Base-by-base conservation (phyloP, 2,797 vertebrate genomes). In the Microhierax caerulescens region DNA sequence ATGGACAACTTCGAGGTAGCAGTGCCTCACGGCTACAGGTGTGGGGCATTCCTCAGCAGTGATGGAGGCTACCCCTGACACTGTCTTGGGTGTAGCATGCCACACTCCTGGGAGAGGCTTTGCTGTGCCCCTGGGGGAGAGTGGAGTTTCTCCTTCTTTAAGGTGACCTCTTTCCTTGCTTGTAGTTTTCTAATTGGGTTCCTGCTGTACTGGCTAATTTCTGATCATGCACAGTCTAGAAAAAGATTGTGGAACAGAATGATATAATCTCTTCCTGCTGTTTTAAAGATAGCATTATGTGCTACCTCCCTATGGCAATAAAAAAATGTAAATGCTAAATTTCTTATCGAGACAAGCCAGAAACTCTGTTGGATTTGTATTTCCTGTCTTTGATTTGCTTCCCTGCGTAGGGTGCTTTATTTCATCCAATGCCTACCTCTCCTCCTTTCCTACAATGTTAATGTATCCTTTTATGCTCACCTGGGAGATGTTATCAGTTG, bases 221-320 rank as follows among this genome's bases (percentile, higher is more conserved):
- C 79, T 53, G 59, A 81, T 76, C 54, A 69, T 2, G 10, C 94
- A 60, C 47, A 63, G 60, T 67, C 63, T 85, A 65, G 54, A 13
- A 69, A 67, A 94, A 54, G 34, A 13, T 11, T n/a, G 41, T 51
- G 70, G 74, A 90, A 59, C 11, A 65, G 59, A 76, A 63, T 69
- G 50, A 86, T 92, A 89, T n/a, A 4, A 96, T 92, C 88, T 94
- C 39, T 91, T 97, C 92, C 92, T 94, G 84, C 83, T 94, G 74
- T 85, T 96, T 82, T 87, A 80, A 86, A 89, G 83, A 84, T 45
- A 93, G 59, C 86, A 63, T 82, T 95, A 83, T 95, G n/a, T 76
- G 37, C 85, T 65, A 75, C 92, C 76, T 94, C 93, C 85, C 65
- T n/a, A 18, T 65, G 84, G 88, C 93, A 89, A 85, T 90, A 89